Conservation (phyloP, 2,888 invertebrate species). For the Perdita meconis region DNA sequence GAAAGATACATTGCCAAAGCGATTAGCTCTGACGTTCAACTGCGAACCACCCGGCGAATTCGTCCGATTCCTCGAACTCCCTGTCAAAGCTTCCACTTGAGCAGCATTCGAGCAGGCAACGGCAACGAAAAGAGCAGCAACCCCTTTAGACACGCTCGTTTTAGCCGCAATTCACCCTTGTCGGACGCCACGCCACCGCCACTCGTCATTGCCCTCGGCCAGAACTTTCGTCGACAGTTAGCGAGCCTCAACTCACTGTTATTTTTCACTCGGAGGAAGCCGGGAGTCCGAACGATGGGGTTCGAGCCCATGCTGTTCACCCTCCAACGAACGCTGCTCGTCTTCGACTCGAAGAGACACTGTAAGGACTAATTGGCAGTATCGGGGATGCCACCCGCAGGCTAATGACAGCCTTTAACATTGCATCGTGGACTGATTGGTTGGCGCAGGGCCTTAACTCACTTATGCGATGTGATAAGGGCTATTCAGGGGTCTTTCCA, state of each 20-base stretch:
- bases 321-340: neutral
- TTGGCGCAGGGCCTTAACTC: no score
- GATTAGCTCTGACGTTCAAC: slow-evolving; percentile 49
- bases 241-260: slow-evolving; percentile 25
- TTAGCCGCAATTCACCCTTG: slow-evolving; percentile 44
- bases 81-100: slow-evolving; percentile 35
- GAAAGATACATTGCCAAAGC: slow-evolving; percentile 39
- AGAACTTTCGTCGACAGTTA: neutral
- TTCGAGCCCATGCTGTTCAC: neutral
- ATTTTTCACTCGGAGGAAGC: slow-evolving; percentile 53
- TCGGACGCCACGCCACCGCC: slow-evolving; percentile 11
- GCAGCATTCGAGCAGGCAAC: slow-evolving; percentile 35
- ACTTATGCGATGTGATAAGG: no score
- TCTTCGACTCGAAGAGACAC: neutral
- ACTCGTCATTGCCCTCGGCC: slow-evolving; percentile 11
- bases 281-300: slow-evolving; percentile 30
- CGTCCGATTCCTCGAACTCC: slow-evolving; percentile 25
- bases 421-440: no score
- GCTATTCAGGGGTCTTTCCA: no score
- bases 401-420: no score
- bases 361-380: no score
- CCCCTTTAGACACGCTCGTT: slow-evolving; percentile 58
- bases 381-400: no score
- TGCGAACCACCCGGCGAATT: slow-evolving; percentile 24
- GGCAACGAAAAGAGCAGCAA: slow-evolving; percentile 48